phyloP scores from a whole-genome alignment of 2,888 invertebrate species.

The Silvanus unidentatus region DNA sequence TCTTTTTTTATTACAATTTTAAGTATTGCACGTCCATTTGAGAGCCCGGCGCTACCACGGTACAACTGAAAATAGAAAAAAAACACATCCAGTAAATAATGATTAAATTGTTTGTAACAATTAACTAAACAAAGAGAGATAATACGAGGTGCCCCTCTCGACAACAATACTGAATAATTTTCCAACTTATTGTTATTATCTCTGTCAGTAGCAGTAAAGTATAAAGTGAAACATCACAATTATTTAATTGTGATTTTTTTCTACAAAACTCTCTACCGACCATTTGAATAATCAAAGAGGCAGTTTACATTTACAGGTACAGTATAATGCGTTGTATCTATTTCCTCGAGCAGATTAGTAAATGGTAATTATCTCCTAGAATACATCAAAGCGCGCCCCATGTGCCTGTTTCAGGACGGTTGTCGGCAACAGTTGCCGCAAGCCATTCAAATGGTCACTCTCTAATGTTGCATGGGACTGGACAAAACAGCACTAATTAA shows the following conservation, averaged over 20 bases:
- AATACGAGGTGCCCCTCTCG: too few species aligned
- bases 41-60: conserved; percentile 28
- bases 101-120: conserved; percentile 1
- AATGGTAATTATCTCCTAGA: conserved; percentile 5
- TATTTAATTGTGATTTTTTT: too few species aligned
- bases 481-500: conserved; percentile 4
- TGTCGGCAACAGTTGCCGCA: conserved; percentile 4
- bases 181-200: too few species aligned
- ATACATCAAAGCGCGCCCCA: conserved; percentile 6
- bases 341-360: conserved; percentile 6
- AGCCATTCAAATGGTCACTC: conserved; percentile 5
- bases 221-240: too few species aligned
- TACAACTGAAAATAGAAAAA: conserved; percentile 28
- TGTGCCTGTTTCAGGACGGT: conserved; percentile 3
- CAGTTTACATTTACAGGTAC: conserved; percentile 5
- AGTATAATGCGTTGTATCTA: conserved; percentile 4
- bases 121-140: too few species aligned
- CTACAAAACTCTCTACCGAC: too few species aligned
- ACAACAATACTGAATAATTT: too few species aligned
- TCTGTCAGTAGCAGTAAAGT: too few species aligned
- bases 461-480: background rate
- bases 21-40: conserved; percentile 32
- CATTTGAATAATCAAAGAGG: background rate
- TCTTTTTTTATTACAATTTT: conserved; percentile 14
- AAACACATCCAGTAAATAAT: conserved; percentile 16